Conservation (phyloP, 2,888 invertebrate genomes). For the Eristalis arbustorum region DNA sequence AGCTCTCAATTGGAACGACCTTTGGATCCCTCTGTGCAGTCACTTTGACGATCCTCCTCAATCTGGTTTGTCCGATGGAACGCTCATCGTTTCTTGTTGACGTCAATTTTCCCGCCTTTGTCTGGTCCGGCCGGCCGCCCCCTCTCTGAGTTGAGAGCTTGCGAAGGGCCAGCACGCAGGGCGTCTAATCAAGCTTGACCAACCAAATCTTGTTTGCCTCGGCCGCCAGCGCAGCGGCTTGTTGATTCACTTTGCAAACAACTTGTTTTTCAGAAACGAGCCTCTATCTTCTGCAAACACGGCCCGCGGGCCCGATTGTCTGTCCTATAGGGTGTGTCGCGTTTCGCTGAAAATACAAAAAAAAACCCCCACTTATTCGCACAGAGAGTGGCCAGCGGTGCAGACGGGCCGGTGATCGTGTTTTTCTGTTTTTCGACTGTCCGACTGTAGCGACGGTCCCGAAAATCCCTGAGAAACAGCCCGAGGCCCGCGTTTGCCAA, state of each 20-base stretch:
- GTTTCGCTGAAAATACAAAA: no score
- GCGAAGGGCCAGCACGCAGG: no score
- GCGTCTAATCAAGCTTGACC: no score
- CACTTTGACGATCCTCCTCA: neutral
- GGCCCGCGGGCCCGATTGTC: neutral
- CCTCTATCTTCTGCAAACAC: conserved; percentile 29
- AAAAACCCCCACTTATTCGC: neutral
- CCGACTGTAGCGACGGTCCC: conserved; percentile 2
- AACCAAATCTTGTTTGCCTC: neutral
- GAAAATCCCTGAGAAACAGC: conserved; percentile 9
- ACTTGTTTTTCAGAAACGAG: conserved; percentile 22
- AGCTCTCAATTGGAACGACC: neutral
- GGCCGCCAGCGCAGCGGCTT: neutral
- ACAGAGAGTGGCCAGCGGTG: neutral
- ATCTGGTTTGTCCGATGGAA: neutral
- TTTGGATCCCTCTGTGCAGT: neutral
- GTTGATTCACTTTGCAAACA: conserved; percentile 25
- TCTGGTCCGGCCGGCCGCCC: no score
- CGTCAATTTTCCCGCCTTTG: neutral
- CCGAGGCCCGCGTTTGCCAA: neutral
- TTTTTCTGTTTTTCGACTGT: conserved; percentile 25
- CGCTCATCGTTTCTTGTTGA: neutral
- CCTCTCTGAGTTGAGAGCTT: no score
- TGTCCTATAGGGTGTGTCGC: neutral
- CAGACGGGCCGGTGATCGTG: neutral